Evolutionary conservation across 2,797 vertebrate genomes (phyloP), one percentile per base, ranked within the genome.

Genomic region (Microctenopoma steveboyesi): DNA sequence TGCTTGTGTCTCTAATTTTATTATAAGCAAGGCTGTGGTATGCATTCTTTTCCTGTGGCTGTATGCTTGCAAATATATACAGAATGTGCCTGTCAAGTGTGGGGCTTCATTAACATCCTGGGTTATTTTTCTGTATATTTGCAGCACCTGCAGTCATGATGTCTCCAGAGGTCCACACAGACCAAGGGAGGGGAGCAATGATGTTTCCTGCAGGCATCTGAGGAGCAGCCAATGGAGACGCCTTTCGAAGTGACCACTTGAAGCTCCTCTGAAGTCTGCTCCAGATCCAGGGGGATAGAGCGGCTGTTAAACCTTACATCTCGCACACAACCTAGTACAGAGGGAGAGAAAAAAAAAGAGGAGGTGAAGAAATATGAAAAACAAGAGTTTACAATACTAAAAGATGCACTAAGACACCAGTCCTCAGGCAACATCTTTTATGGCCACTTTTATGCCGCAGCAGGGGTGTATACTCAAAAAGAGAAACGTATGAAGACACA

Each of bases 161-260:
- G 93, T 91, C 96, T 95, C 96, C 96, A 97, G 74, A 97, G 91
- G 84, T 97, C 96, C 70, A 94, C 88, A 13, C 96, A 97, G 76
- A 96, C 89, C 72, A 96, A 89, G 10, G 95, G 94, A 68, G 90
- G 92, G 57, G 89, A 90, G 86, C 96, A 98, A 28, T 94, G 94
- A 64, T 95, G 95, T 67, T 86, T 95, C 75, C 90, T 92, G 84
- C 96, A 96, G 73, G 95, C 93, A 3, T 96, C 94, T 0, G 96
- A 96, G 52, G 88, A 86, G 83, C 96, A 97, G 80, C 95, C 95
- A 33, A 77, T 78, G 25, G 89, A 94, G 62, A 97, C 66, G 0
- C 95, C 95, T 73, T 93, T 95, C 14, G 87, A 91, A 51, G 92
- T 94, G 79, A 95, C 75, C 67, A 96, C 87, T 42, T 94, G 93